Base-by-base conservation (phyloP, 92 coral and sea anemone genomes). In the Chrysogorgia sp. region DNA sequence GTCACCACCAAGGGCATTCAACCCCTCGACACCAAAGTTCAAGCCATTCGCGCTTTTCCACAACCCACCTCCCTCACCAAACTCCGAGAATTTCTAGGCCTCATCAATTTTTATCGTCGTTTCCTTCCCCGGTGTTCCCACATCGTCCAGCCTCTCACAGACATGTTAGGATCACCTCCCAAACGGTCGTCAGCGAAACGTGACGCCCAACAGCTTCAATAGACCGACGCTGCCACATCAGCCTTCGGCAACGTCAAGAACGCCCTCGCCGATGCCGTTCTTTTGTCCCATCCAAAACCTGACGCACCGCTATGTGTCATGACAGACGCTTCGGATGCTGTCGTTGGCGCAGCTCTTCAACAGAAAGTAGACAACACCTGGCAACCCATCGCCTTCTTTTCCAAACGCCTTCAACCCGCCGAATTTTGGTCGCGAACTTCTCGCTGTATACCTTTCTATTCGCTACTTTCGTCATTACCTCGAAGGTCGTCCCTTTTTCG, bases 321-420 rank as follows among this genome's bases (percentile, higher is more conserved):
- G 1, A 45, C 41, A 15, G 71, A 63, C 41, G 47, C 71, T 45
- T 63, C 71, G 12, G n/a, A n/a, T n/a, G 10, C 24, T 24, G 72
- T 23, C n/a, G 43, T 65, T n/a, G 72, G 72, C 4, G 72, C 33
- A 14, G 75, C 40, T 43, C 58, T 68, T 0, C 75, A 68, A n/a
- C 75, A 68, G 19, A 37, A 34, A 15, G 33, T 40, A 4, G 40
- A 62, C 32, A 62, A 28, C 0, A 21, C 20, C 8, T 22, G 32
- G 68, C 34, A 62, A 28, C 34, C 40, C 26, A n/a, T 29, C 40
- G 68, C 40, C 0, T 22, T 60, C 24, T 24, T 60, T 13, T 24
- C 31, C 1, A 60, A 60, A 60, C 24, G 0, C 0, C 13, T 60
- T 0, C 1, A 60, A 5, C 67, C 67, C 67, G 31, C 6, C 31